Conservation (phyloP, 2,888 invertebrate species). For the Lordiphosa fenestrarum region DNA sequence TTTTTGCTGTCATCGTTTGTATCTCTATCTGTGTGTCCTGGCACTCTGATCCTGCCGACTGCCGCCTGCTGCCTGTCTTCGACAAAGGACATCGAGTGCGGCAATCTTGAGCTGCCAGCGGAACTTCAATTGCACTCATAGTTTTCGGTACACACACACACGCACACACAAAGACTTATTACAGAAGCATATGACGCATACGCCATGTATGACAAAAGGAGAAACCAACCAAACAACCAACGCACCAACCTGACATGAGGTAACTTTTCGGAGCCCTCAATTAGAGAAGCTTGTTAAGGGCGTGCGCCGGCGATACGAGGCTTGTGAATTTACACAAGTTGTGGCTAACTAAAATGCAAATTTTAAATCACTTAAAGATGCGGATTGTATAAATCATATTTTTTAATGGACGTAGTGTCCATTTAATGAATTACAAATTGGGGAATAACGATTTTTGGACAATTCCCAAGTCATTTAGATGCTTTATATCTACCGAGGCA, state of each 20-base stretch:
- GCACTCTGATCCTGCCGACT: not conserved
- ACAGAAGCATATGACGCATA: conserved; percentile 49
- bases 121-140: conserved; percentile 72
- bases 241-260: conserved; percentile 1
- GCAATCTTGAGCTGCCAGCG: conserved; percentile 58
- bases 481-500: no score
- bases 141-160: conserved; percentile 31
- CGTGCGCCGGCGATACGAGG: not conserved
- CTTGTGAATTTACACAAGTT: no score
- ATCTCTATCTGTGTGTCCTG: conserved; percentile 9
- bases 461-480: no score
- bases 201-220: conserved; percentile 40
- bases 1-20: conserved; percentile 50
- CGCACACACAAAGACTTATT: conserved; percentile 47
- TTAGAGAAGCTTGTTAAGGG: conserved; percentile 42
- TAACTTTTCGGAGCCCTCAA: conserved; percentile 38
- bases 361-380: no score
- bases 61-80: conserved; percentile 11
- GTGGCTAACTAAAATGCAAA: no score
- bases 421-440: no score
- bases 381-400: no score
- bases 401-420: no score
- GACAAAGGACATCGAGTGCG: conserved; percentile 63
- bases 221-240: conserved; percentile 11
- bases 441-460: no score